These are phyloP conservation scores for Erythrolamprus reginae DNA, from an alignment of 2,113 vertebrate genomes.

Conservation along the genomic window DNA sequence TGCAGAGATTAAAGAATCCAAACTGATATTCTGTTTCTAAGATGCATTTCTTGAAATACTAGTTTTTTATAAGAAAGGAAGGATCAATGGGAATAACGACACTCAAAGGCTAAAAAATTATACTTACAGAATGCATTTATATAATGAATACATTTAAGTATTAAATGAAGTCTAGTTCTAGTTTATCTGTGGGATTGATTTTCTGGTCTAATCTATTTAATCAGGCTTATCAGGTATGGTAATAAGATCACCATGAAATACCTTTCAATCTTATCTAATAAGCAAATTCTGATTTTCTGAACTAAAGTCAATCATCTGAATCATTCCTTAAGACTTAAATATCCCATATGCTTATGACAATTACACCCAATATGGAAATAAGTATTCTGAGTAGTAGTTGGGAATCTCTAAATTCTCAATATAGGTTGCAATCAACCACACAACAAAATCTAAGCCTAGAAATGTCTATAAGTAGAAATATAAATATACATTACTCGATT, in stretches of 20 bases:
- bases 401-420: background rate
- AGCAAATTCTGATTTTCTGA: background rate
- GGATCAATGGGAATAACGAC: background rate
- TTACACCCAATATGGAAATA: background rate
- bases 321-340: background rate
- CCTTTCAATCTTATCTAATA: background rate
- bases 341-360: background rate
- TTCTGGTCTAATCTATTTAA: background rate
- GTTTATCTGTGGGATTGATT: background rate
- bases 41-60: background rate
- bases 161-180: background rate
- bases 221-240: background rate
- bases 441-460: background rate
- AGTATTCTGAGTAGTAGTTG: background rate
- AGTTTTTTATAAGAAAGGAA: background rate
- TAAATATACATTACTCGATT: background rate
- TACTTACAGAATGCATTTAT: background rate
- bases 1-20: background rate
- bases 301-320: background rate
- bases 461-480: background rate
- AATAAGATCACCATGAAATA: background rate
- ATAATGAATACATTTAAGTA: background rate
- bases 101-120: background rate
- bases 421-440: background rate
- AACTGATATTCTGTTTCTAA: background rate